A percentile compares a stretch with the other conserved stretches of the same genome.
phyloP scores from a whole-genome alignment of 1,140 invertebrate species.

The Drosophila micromelanica region DNA sequence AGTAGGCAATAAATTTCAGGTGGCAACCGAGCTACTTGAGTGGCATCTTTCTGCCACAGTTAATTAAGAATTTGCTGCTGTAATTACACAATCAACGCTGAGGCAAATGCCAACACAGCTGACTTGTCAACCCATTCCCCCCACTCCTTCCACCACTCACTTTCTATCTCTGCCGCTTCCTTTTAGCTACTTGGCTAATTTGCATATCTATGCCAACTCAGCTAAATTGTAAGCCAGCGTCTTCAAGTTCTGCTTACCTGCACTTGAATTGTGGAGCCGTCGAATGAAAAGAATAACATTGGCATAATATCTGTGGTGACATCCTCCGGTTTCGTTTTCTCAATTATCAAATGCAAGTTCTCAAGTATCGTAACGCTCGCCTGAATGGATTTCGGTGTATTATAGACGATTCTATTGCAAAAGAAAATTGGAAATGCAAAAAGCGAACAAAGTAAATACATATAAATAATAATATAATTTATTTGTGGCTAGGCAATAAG shows the following conservation, averaged over 20 bases:
- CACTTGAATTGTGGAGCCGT: constrained; percentile 95
- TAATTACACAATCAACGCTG: constrained; percentile 71
- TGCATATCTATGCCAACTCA: constrained; percentile 42
- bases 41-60: constrained; percentile 59
- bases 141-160: constrained; percentile 4
- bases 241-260: constrained; percentile 88
- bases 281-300: constrained; percentile 94
- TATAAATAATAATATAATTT: constrained; percentile 18
- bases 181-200: constrained; percentile 29
- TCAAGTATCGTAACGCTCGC: constrained; percentile 96
- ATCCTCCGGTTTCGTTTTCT: constrained; percentile 93
- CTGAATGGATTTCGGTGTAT: constrained; percentile 93
- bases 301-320: constrained; percentile 93
- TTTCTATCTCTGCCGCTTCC: neutral
- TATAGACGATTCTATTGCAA: constrained; percentile 88
- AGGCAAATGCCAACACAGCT: constrained; percentile 36
- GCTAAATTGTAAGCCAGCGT: constrained; percentile 7
- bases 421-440: neutral
- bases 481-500: constrained; percentile 36
- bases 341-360: constrained; percentile 95
- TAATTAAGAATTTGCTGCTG: constrained; percentile 75
- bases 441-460: constrained; percentile 2
- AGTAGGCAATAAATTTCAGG: constrained; percentile 46
- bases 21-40: constrained; percentile 43
- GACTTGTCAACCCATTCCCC: constrained; percentile 54